Percentiles rank a stretch among this genome's conserved stretches.
Conservation (phyloP, 23 tunicate genomes). For the Clavelina lepadiformis region DNA sequence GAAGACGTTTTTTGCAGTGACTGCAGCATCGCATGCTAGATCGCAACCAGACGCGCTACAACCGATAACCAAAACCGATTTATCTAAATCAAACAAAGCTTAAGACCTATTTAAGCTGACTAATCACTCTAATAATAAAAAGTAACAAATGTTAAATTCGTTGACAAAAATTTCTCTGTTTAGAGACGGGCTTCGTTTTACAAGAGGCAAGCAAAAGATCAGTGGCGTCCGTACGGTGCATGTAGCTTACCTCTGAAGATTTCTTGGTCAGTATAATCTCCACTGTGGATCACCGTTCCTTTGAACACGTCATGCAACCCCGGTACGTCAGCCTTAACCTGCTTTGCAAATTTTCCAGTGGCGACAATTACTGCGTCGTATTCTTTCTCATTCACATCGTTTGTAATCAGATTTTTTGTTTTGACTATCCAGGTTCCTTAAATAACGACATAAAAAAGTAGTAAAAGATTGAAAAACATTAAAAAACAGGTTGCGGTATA, state of each 20-base stretch:
- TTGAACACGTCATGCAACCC: conserved; percentile 32
- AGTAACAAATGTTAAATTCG: too few species aligned
- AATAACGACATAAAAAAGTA: background rate
- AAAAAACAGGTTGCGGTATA: background rate
- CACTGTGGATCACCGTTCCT: conserved; percentile 35
- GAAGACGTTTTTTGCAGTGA: conserved; percentile 1
- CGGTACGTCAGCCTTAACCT: conserved; percentile 13
- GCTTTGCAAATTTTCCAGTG: conserved; percentile 14
- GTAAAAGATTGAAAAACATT: background rate
- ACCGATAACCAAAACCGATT: conserved; percentile 42
- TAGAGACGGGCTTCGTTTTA: too few species aligned
- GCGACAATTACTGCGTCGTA: conserved; percentile 29
- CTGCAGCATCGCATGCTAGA: conserved; percentile 13
- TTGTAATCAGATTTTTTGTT: background rate
- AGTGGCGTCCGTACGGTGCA: too few species aligned
- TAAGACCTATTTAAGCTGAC: too few species aligned
- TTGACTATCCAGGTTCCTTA: conserved; percentile 32
- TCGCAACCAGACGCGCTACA: conserved; percentile 38
- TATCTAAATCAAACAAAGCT: conserved; percentile 22
- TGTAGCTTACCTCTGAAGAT: conserved; percentile 39
- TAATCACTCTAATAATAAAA: background rate
- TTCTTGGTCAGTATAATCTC: conserved; percentile 17
- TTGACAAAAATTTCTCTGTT: too few species aligned
- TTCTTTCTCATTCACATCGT: background rate
- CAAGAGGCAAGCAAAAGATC: too few species aligned